Evolutionary conservation across 2,797 vertebrate species (phyloP).

Genomic region (Peromyscus melanophrys): DNA sequence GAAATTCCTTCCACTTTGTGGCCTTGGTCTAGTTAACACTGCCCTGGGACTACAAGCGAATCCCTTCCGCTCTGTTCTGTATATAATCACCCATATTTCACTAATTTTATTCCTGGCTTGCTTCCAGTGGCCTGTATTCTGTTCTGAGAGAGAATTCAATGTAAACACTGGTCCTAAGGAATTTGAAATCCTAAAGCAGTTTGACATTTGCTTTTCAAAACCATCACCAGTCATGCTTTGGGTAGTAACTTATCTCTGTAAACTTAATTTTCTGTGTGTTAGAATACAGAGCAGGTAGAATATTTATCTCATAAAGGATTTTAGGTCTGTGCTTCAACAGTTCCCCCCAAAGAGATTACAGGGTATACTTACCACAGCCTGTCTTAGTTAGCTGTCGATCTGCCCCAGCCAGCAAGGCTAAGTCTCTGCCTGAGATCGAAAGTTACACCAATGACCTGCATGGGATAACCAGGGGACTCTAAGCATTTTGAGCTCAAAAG

Average conservation of each 20-base stretch:
- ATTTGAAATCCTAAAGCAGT: slow-evolving; percentile 61
- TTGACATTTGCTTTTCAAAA: slow-evolving; percentile 66
- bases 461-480: not conserved
- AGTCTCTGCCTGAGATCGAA: not conserved
- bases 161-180: not conserved
- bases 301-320: slow-evolving; percentile 46
- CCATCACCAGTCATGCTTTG: slow-evolving; percentile 32
- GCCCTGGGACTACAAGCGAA: not conserved
- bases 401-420: too few relatives aligned
- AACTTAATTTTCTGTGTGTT: slow-evolving; percentile 33
- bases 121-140: not conserved
- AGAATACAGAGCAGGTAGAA: slow-evolving; percentile 38
- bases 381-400: not conserved
- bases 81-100: not conserved
- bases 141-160: slow-evolving; percentile 27
- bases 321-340: slow-evolving; percentile 41
- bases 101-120: not conserved
- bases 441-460: not conserved
- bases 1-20: slow-evolving; percentile 32
- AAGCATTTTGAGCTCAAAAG: not conserved
- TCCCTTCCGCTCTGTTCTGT: slow-evolving; percentile 22
- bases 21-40: slow-evolving; percentile 4
- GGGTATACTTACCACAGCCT: slow-evolving; percentile 39
- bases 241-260: slow-evolving; percentile 19
- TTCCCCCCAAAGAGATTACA: slow-evolving; percentile 31